Evolutionary conservation across 2,888 invertebrate genomes (phyloP), one percentile per base, ranked within the genome.

Genomic region (Torymus aiolomorphi): DNA sequence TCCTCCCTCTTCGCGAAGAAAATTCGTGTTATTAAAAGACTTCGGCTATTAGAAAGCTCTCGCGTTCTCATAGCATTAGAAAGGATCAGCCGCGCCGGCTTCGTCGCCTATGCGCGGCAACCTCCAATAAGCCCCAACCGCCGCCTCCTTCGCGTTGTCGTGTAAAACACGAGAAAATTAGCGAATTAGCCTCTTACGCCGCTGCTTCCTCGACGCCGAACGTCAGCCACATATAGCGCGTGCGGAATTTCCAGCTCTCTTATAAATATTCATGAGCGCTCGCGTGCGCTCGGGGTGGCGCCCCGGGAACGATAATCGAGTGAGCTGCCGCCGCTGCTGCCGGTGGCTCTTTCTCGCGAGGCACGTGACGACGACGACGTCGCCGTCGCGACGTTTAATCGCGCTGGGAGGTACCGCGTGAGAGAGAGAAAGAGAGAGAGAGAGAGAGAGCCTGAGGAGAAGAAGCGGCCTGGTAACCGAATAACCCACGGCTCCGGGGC

Each of bases 201-300:
- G 42, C 8, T 42, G 42, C 42, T 42, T 42, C 42, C 42, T 42
- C 42, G 16, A 31, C 31, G 57, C 2, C 69, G 62, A 62, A 62
- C 62, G 62, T 62, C 62, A 63, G 49, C 13, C 61, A 11, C n/a
- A 13, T 13, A 54, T 54, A 8, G 42, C 42, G 42, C 42, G 42
- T 8, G 42, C 42, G 42, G 42, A 42, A 42, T 42, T 42, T 42
- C 42, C 42, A 16, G 67, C 56, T 42, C 71, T 66, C 51, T 24
- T 57, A 78, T 80, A 72, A 80, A 80, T 80, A 80, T 80, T 76
- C 80, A 80, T 80, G 62, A n/a, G 24, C 20, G 49, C 14, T 67
- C 67, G 67, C 71, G 62, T 59, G 78, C 59, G n/a, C 16, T 12
- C 59, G 20, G 20, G 78, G 63, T 70, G 63, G 75, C 79, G 61